These are phyloP conservation scores for Metallyticus violacea DNA, from an alignment of 2,888 invertebrate genomes.

Conservation along the genomic window DNA sequence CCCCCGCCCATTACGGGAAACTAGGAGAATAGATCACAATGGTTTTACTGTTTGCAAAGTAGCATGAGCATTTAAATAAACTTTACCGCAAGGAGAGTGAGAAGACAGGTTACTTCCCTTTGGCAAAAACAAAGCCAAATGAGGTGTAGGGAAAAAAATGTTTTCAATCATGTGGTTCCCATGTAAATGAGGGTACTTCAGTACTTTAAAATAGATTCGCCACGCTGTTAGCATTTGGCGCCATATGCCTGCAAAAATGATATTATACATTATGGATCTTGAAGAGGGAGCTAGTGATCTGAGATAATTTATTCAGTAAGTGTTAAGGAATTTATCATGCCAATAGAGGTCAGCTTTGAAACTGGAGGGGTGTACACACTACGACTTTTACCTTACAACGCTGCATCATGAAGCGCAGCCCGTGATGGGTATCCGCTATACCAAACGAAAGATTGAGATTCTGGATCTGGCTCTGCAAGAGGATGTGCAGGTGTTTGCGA, in stretches of 20 bases:
- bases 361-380: background rate
- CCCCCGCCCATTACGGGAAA: no score
- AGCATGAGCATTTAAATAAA: no score
- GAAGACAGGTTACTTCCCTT: no score
- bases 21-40: no score
- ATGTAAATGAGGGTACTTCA: no score
- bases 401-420: conserved; percentile 36
- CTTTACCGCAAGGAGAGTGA: no score
- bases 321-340: background rate
- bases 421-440: conserved; percentile 38
- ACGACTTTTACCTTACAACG: conserved; percentile 40
- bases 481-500: conserved; percentile 38
- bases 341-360: background rate
- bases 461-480: conserved; percentile 37
- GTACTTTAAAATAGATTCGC: no score
- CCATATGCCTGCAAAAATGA: background rate
- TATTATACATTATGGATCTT: background rate
- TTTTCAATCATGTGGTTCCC: no score
- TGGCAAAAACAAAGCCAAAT: no score
- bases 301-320: background rate
- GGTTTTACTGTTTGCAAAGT: no score
- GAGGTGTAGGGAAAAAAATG: no score
- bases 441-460: conserved; percentile 38
- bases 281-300: background rate
- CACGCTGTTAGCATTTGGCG: no score